phyloP scores from a whole-genome alignment of 1,140 invertebrate genomes.

The Mizuhopecten yessoensis region DNA sequence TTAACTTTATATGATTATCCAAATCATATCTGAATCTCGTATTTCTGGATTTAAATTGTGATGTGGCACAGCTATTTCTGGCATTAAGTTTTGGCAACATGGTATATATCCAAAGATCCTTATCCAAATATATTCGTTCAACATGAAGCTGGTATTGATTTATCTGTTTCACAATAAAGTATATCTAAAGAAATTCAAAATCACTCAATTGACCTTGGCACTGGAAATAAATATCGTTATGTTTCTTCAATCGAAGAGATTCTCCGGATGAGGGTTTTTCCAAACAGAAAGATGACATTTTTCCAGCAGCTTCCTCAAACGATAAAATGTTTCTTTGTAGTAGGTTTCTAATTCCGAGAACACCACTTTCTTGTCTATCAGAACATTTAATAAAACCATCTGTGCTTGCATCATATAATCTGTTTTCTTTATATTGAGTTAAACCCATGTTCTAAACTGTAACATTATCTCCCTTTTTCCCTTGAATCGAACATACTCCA shows the following conservation, averaged over 20 bases:
- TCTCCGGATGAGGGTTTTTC: too few species aligned
- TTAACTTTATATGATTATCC: too few species aligned
- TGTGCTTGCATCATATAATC: constrained; percentile 11
- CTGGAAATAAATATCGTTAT: background rate
- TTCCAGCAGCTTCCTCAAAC: background rate
- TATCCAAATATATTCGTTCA: background rate
- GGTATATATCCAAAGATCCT: background rate
- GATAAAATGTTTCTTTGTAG: background rate
- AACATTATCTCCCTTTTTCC: too few species aligned
- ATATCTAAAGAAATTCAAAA: constrained; percentile 2
- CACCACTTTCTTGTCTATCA: background rate
- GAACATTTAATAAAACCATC: background rate
- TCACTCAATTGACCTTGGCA: background rate
- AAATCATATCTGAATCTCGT: background rate
- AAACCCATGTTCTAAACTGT: background rate
- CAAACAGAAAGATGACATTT: too few species aligned
- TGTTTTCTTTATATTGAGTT: background rate
- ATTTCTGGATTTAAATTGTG: background rate
- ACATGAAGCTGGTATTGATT: background rate
- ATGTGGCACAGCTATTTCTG: background rate
- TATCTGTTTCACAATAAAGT: background rate
- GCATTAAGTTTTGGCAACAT: constrained; percentile 39
- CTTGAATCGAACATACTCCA: too few species aligned
- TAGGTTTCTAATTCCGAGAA: constrained; percentile 12
- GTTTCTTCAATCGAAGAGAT: too few species aligned